Percentiles rank a stretch among this genome's conserved stretches.
phyloP scores from a whole-genome alignment of 30 jellyfish, hydroid and myxozoan species.

The Cassiopea xamachana region DNA sequence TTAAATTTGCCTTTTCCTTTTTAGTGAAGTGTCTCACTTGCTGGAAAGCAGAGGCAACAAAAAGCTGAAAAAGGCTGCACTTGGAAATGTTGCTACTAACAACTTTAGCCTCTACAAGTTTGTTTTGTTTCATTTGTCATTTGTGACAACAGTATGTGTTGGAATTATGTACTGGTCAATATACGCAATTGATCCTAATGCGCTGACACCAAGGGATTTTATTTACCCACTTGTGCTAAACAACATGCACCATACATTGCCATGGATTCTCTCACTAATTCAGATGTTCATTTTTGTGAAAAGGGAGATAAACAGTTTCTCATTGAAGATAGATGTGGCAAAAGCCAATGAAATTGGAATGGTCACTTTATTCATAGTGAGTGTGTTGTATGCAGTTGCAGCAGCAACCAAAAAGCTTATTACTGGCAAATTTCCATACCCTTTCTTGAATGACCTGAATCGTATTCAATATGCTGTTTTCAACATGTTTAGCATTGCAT shows the following conservation, averaged over 20 bases:
- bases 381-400: background rate
- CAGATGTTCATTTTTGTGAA: constrained; percentile 61
- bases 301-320: constrained; percentile 55
- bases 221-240: constrained; percentile 51
- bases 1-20: background rate
- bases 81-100: background rate
- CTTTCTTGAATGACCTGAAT: constrained; percentile 57
- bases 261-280: constrained; percentile 53
- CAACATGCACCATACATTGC: constrained; percentile 80
- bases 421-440: constrained; percentile 51
- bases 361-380: constrained; percentile 34
- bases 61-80: background rate
- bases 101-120: constrained; percentile 33
- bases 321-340: constrained; percentile 47
- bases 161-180: constrained; percentile 67
- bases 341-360: constrained; percentile 70
- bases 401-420: constrained; percentile 10
- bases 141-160: constrained; percentile 50
- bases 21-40: background rate
- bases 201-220: constrained; percentile 50
- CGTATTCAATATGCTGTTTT: constrained; percentile 45
- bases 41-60: background rate
- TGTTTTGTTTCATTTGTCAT: constrained; percentile 53
- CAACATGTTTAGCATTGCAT: constrained; percentile 30
- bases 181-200: constrained; percentile 52